These are phyloP conservation scores for Acanthaster planci DNA, from an alignment of 35 echinoderm and acorn worm species.

Conservation along the genomic window DNA sequence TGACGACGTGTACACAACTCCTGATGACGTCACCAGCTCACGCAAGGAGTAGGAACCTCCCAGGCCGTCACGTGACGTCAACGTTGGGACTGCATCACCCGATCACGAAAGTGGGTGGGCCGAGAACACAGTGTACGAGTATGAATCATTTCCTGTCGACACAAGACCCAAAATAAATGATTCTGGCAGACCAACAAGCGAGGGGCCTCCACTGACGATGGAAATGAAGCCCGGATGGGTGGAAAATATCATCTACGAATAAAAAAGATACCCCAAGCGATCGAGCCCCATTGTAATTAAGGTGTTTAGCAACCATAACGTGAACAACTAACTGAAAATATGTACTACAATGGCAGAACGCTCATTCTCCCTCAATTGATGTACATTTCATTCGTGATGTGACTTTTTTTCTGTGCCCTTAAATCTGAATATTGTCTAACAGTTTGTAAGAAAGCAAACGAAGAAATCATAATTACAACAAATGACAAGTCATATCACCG, in stretches of 20 bases:
- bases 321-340: background rate
- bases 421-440: too few species aligned
- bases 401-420: background rate
- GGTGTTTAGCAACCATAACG: background rate
- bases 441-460: too few species aligned
- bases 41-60: background rate
- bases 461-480: too few species aligned
- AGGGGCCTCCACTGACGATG: background rate
- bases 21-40: constrained; percentile 6
- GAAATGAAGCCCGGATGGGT: background rate
- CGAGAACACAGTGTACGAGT: background rate
- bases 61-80: background rate
- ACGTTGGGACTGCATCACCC: too few species aligned
- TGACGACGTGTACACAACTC: background rate
- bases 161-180: background rate
- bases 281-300: background rate
- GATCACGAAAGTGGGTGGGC: background rate
- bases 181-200: background rate
- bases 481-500: too few species aligned
- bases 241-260: background rate
- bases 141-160: background rate
- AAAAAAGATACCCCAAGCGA: background rate
- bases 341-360: background rate
- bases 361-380: background rate
- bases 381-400: background rate